These are phyloP conservation scores for Euthynnus affinis DNA, from an alignment of 2,797 vertebrate genomes.

Conservation along the genomic window DNA sequence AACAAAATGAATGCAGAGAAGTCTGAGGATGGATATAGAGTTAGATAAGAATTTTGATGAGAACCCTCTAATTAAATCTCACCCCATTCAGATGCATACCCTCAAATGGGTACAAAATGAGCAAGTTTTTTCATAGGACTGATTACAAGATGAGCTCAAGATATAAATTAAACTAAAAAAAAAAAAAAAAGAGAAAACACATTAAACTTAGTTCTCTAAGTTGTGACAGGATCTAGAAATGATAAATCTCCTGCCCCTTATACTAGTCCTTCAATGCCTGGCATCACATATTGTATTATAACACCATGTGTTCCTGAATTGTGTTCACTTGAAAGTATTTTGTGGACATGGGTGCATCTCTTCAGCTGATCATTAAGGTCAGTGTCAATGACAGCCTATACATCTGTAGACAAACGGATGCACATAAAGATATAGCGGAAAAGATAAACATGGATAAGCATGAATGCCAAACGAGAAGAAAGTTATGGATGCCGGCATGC, in stretches of 20 bases:
- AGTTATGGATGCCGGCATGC: conserved; percentile 6
- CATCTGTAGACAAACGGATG: neutral
- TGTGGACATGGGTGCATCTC: neutral
- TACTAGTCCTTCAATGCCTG: neutral
- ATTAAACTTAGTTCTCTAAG: neutral
- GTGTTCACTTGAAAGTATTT: neutral
- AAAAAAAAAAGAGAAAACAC: too few relatives aligned
- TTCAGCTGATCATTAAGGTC: neutral
- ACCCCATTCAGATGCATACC: conserved; percentile 35
- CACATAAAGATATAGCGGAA: neutral
- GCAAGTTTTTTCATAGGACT: conserved; percentile 2
- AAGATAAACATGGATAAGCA: neutral
- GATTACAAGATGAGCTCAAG: conserved; percentile 17
- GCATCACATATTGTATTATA: neutral
- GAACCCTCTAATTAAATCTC: conserved; percentile 38
- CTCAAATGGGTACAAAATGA: conserved; percentile 19
- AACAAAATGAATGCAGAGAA: conserved; percentile 29
- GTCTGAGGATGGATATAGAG: conserved; percentile 9
- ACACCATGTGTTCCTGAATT: neutral
- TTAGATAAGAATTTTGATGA: conserved; percentile 39
- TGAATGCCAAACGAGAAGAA: neutral
- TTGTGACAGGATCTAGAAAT: neutral
- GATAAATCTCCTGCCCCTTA: neutral
- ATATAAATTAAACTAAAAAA: neutral
- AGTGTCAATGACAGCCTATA: neutral